phyloP scores from a whole-genome alignment of 2,113 vertebrate species.

The Tiliqua scincoides region DNA sequence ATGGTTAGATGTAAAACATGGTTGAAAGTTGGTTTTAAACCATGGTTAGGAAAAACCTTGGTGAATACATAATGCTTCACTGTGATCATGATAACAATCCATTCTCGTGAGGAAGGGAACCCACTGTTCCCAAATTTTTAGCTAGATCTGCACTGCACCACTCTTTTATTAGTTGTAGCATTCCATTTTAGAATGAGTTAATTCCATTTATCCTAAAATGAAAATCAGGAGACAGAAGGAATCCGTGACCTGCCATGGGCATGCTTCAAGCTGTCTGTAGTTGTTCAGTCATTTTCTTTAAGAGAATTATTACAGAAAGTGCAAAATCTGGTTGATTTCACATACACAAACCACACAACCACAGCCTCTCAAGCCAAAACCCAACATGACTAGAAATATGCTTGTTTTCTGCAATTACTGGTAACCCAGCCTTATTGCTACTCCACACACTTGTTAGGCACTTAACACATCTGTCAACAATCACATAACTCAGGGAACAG shows the following conservation, averaged over 20 bases:
- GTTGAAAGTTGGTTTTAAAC: background rate
- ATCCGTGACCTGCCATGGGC: background rate
- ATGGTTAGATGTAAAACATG: background rate
- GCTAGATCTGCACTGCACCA: background rate
- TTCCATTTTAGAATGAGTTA: background rate
- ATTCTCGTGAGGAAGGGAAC: background rate
- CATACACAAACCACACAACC: background rate
- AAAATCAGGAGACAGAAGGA: background rate
- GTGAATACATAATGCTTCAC: background rate
- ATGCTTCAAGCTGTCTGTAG: conserved; percentile 9
- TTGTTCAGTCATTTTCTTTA: conserved; percentile 4
- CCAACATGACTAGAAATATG: background rate
- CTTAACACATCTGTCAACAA: conserved; percentile 10
- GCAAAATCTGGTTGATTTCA: background rate
- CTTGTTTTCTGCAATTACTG: background rate
- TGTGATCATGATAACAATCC: background rate
- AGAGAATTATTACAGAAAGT: conserved; percentile 11
- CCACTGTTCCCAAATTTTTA: background rate
- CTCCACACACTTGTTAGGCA: background rate
- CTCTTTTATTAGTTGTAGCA: background rate
- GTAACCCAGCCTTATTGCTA: background rate
- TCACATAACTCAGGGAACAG: background rate
- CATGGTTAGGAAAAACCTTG: background rate
- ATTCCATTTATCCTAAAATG: conserved; percentile 21
- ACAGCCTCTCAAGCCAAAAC: background rate